Conservation (phyloP, 2,888 invertebrate species). For the Ariolimax columbianus region DNA sequence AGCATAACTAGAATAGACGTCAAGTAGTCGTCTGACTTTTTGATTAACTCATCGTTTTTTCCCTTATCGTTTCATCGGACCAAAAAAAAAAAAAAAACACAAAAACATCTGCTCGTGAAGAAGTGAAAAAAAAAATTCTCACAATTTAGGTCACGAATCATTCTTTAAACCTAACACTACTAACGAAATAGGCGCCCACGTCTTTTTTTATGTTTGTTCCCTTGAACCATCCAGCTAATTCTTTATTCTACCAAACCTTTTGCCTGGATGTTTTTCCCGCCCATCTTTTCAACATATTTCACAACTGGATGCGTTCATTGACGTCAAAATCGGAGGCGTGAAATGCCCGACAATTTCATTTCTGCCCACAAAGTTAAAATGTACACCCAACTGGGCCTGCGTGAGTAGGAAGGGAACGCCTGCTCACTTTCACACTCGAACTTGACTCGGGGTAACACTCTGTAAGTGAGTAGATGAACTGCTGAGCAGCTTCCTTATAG, state of each 20-base stretch:
- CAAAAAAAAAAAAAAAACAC: not conserved
- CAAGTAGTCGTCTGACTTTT: too few relatives aligned
- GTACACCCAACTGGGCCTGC: not conserved
- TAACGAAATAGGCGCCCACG: not conserved
- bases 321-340: not conserved
- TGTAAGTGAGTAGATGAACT: not conserved
- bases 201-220: not conserved
- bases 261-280: not conserved
- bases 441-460: not conserved
- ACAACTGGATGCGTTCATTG: constrained; percentile 4
- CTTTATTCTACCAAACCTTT: not conserved
- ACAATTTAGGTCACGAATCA: not conserved
- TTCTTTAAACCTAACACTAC: not conserved
- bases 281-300: not conserved
- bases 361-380: not conserved
- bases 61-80: too few relatives aligned
- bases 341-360: not conserved
- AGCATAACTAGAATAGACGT: too few relatives aligned
- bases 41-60: too few relatives aligned
- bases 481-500: not conserved
- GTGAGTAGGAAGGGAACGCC: not conserved
- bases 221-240: not conserved
- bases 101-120: not conserved
- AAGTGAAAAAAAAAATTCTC: not conserved
- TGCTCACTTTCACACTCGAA: not conserved